Base-by-base conservation (phyloP, 2,888 invertebrate genomes). In the Leptopilina drosophilae region DNA sequence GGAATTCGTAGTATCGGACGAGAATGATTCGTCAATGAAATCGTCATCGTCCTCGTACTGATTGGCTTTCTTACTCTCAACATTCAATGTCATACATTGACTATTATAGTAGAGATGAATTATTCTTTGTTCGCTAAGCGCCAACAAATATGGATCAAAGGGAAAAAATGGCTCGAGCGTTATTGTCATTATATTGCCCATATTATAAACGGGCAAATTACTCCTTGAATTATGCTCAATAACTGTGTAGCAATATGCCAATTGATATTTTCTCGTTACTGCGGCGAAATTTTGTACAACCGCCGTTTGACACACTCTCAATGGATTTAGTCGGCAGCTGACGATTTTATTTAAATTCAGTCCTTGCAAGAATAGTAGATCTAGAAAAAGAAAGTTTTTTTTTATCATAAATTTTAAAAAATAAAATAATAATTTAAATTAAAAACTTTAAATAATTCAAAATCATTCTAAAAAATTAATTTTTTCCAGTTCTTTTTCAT, bases 171-270 rank as follows among this genome's bases (percentile, higher is more conserved):
- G 93, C 79, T 95, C 94, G 1, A 95, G 92, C 76, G 94, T 94
- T 12, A 93, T 91, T 12, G 89, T 85, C 9, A 89, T 84, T 7
- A 93, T 92, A 82, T 91, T 91, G 8, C 93, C 93, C 87, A 93
- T 93, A 14, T 92, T 92, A 85, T 94, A 93, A 2, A 94, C 92
- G 1, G 95, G 94, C 78, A 95, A 88, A 78, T 92, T 92, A 73
- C 93, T 93, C 69, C 97, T 93, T 0, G 94, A 92, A 92, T 98
- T 98, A 86, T 95, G 95, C 91, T 98, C 98, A 62, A 98, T 95
- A 69, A 98, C 94, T 0, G 97, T 94, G 90, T 97, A 97, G 92
- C 98, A 98, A 92, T 98, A 98, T 0, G 96, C 97, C 77, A 99
- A 93, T 89, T 98, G 98, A 90, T 98, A 96, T 11, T 95, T 94